Base-by-base conservation (phyloP, 2,113 vertebrate genomes). In the Solenodon paradoxus region DNA sequence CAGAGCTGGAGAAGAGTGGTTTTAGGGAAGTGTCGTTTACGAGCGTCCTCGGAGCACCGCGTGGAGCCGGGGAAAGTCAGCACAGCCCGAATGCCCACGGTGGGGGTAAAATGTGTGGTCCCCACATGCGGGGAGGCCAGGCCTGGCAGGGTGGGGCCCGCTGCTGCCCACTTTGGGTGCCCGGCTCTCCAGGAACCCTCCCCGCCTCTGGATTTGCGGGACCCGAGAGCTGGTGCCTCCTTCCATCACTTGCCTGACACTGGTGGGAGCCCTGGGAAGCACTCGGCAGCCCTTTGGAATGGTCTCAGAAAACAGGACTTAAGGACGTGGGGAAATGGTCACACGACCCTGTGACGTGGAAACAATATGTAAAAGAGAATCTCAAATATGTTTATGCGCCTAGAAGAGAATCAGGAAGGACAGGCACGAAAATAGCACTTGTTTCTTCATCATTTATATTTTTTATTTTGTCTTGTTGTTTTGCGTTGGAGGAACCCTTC, bases 81-180 rank as follows among this genome's bases (percentile, higher is more conserved):
- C 57, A 49, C 32, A 5, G 20, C 49, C n/a, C 24, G 0, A 9
- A 0, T 32, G 35, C 16, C 28, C 26, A 3, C 0, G 69, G 4
- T 4, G 5, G 84, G 26, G 49, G 72, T 78, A 3, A 10, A n/a
- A 49, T 9, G 61, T 15, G 30, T 61, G 77, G 59, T 35, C 13
- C 28, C 3, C 0, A 1, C 9, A 0, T 22, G 16, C 45, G 45
- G 17, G 38, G 1, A 17, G 26, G 32, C 7, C 3, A 35, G 4
- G 22, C 16, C 9, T 5, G 1, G 79, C 4, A 55, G 12, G 30
- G 11, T 20, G 51, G 28, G 22, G 66, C 12, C 4, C 11, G 30
- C 6, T 26, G 32, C 17, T 64, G 17, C 40, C 38, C 7, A 3
- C 9, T 9, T n/a, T 20, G 24, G 32, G 74, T 12, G 1, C 40